These are phyloP conservation scores for Thymelicus sylvestris DNA, from an alignment of 2,888 invertebrate genomes.

Conservation along the genomic window DNA sequence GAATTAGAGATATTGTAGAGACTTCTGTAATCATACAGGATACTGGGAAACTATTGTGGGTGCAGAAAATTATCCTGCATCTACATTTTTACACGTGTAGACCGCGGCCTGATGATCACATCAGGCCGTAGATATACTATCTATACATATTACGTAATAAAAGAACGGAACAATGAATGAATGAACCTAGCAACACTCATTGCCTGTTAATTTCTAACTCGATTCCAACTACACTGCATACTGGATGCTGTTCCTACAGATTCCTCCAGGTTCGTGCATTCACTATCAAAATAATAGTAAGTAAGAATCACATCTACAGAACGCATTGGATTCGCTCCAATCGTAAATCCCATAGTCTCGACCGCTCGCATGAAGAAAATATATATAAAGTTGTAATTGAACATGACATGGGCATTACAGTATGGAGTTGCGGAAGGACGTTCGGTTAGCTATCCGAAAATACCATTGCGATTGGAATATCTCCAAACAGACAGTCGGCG, in stretches of 20 bases:
- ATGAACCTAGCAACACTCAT: neutral
- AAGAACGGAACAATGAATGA: no score
- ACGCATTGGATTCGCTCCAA: slow-evolving; percentile 23
- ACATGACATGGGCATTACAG: slow-evolving; percentile 18
- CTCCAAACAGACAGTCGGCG: slow-evolving; percentile 31
- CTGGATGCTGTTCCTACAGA: neutral
- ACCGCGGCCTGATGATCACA: no score
- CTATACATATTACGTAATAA: no score
- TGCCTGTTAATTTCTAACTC: neutral
- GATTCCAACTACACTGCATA: neutral
- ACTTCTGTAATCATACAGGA: no score
- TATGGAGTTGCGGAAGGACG: slow-evolving; percentile 23
- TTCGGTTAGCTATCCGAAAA: slow-evolving; percentile 40
- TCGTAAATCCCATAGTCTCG: slow-evolving; percentile 16
- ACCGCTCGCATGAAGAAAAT: slow-evolving; percentile 12
- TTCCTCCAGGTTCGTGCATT: neutral
- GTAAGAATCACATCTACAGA: neutral
- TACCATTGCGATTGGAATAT: slow-evolving; percentile 39
- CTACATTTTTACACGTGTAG: no score
- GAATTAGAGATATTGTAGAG: no score
- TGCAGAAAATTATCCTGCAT: no score
- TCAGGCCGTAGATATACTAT: no score
- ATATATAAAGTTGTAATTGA: slow-evolving; percentile 26
- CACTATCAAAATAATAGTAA: neutral
- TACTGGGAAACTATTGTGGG: no score